phyloP scores from a whole-genome alignment of 2,888 invertebrate genomes.

The Cataglyphis albicans region DNA sequence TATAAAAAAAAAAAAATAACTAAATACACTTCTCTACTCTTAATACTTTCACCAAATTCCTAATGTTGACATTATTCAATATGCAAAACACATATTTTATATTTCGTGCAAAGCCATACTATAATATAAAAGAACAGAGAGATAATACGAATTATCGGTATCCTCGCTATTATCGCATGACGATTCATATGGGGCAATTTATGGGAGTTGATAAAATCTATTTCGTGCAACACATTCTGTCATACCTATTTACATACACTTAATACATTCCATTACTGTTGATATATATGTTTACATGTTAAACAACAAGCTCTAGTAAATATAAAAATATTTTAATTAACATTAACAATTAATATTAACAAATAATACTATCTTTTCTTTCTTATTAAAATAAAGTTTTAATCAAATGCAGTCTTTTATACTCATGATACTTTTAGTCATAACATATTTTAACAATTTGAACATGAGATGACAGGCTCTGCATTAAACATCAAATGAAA shows the following conservation, averaged over 20 bases:
- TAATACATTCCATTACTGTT: constrained; percentile 6
- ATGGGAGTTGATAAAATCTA: constrained; percentile 6
- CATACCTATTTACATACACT: constrained; percentile 15
- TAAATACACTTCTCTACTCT: constrained; percentile 4
- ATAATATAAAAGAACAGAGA: constrained; percentile 18
- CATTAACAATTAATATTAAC: not conserved
- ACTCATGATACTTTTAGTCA: constrained; percentile 18
- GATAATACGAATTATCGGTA: not conserved
- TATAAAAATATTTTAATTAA: not conserved
- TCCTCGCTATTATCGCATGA: not conserved
- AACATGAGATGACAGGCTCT: constrained; percentile 50
- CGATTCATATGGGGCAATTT: not conserved
- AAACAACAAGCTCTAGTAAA: constrained; percentile 11
- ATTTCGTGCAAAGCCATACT: constrained; percentile 53
- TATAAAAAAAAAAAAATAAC: not conserved
- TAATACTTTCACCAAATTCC: not conserved
- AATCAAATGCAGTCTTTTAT: not conserved
- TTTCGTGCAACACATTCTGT: constrained; percentile 42
- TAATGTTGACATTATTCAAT: constrained; percentile 12
- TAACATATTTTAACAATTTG: constrained; percentile 21
- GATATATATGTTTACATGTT: not conserved
- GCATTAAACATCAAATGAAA: constrained; percentile 63
- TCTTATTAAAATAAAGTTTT: constrained; percentile 15
- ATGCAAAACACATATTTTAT: constrained; percentile 43
- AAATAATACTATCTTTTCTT: not conserved